Percentiles rank a stretch among this genome's conserved stretches.
phyloP scores from a whole-genome alignment of 2,797 vertebrate genomes.

The Sebastes flavidus region DNA sequence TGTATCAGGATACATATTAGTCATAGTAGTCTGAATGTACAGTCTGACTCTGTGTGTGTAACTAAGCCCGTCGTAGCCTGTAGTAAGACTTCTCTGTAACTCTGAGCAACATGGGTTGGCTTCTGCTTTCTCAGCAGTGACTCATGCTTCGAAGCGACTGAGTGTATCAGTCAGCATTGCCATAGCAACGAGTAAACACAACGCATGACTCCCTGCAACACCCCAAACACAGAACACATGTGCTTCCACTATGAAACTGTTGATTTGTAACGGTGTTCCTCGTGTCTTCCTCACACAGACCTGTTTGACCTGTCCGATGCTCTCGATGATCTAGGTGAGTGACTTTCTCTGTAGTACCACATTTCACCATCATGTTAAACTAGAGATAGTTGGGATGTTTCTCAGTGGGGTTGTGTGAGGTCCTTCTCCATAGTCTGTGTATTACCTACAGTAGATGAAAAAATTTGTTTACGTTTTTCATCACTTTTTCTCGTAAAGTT shows the following conservation, averaged over 20 bases:
- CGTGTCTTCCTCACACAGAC: not conserved
- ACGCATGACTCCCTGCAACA: not conserved
- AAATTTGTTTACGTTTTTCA: too few relatives aligned
- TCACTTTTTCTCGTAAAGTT: too few relatives aligned
- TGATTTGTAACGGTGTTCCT: not conserved
- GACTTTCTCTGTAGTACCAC: not conserved
- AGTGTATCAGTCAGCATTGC: not conserved
- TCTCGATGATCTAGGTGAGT: not conserved
- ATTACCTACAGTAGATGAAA: not conserved
- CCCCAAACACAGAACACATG: conserved; percentile 1
- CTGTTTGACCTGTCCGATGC: conserved; percentile 1
- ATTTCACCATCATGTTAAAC: not conserved
- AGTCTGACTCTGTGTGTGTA: too few relatives aligned
- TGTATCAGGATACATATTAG: not conserved
- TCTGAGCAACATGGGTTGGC: not conserved
- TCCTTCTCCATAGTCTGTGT: not conserved
- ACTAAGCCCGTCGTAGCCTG: too few relatives aligned
- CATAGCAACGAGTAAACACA: conserved; percentile 32
- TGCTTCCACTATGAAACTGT: not conserved
- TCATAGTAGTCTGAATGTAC: too few relatives aligned
- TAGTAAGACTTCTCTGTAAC: too few relatives aligned
- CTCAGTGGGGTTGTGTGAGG: too few relatives aligned
- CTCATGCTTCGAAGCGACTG: not conserved
- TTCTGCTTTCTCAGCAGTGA: conserved; percentile 1
- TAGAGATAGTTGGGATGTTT: not conserved